A percentile compares a stretch with the other conserved stretches of the same genome.
phyloP scores from a whole-genome alignment of 2,888 invertebrate genomes.

The Pterobdella sp. region DNA sequence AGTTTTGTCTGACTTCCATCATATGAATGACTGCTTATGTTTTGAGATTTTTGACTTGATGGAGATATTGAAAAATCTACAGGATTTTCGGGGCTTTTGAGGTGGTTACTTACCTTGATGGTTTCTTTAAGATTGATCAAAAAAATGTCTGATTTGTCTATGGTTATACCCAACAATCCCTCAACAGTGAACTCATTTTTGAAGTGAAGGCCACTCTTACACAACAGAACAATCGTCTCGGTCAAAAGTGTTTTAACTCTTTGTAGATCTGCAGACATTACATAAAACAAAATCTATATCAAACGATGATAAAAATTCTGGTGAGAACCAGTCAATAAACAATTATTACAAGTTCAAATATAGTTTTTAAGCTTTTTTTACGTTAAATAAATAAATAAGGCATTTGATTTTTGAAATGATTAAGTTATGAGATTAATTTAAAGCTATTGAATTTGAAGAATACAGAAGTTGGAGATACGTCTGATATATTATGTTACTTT shows the following conservation, averaged over 20 bases:
- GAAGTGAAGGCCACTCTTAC: conserved; percentile 30
- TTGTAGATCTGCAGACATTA: conserved; percentile 25
- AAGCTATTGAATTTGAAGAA: too few relatives aligned
- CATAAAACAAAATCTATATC: too few relatives aligned
- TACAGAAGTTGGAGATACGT: too few relatives aligned
- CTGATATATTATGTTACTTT: conserved; percentile 5
- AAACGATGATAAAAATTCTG: too few relatives aligned
- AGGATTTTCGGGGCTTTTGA: not conserved
- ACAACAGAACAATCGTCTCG: conserved; percentile 29
- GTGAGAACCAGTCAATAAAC: too few relatives aligned
- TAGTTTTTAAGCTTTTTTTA: too few relatives aligned
- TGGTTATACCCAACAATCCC: conserved; percentile 29
- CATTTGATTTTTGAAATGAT: too few relatives aligned
- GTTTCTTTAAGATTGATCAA: conserved; percentile 29
- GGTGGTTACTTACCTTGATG: conserved; percentile 4
- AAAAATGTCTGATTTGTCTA: conserved; percentile 28
- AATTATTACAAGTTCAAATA: too few relatives aligned
- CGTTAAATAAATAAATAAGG: too few relatives aligned
- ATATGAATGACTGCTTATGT: not conserved
- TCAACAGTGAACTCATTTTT: conserved; percentile 29
- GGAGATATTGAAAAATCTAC: conserved; percentile 14
- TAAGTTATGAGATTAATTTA: too few relatives aligned
- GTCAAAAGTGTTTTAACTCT: conserved; percentile 28
- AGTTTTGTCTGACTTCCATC: not conserved
- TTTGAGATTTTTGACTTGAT: conserved; percentile 7